Conservation (phyloP, 2,888 invertebrate genomes). For the Oxyteleia sp. region DNA sequence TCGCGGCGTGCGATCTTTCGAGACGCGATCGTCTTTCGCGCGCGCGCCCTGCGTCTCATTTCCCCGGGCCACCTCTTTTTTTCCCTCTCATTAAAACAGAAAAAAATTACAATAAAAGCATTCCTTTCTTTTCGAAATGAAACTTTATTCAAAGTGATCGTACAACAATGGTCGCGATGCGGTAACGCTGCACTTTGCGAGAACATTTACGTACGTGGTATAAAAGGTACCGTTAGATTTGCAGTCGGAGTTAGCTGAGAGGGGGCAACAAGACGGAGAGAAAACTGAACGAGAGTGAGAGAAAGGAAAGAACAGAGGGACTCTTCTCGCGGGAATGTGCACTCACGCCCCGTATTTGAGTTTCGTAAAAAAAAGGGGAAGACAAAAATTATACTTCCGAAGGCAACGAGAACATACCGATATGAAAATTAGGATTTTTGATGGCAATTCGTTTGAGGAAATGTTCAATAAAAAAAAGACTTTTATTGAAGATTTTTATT, state of each 20-base stretch:
- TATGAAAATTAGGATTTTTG: too few relatives aligned
- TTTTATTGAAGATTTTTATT: too few relatives aligned
- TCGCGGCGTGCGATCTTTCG: conserved; percentile 68
- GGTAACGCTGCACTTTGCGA: conserved; percentile 79
- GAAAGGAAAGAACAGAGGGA: conserved; percentile 53
- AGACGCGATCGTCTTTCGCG: conserved; percentile 41
- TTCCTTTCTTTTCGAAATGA: conserved; percentile 61
- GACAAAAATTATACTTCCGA: background rate
- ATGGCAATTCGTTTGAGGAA: too few relatives aligned
- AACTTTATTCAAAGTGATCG: conserved; percentile 67
- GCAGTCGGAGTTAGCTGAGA: conserved; percentile 68
- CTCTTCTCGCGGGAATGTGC: conserved; percentile 71
- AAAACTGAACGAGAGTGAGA: conserved; percentile 36
- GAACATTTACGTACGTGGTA: conserved; percentile 80
- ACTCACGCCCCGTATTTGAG: conserved; percentile 39
- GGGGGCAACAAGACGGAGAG: conserved; percentile 55
- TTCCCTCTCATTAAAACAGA: conserved; percentile 41
- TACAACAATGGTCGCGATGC: conserved; percentile 74
- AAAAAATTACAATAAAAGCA: conserved; percentile 51
- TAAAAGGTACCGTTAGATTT: conserved; percentile 82
- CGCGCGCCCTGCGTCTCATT: conserved; percentile 10
- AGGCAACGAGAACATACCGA: background rate
- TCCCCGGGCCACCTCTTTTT: conserved; percentile 20
- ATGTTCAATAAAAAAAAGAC: too few relatives aligned
- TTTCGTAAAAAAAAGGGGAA: conserved; percentile 11